A percentile compares a stretch with the other conserved stretches of the same genome.
phyloP scores from a whole-genome alignment of 2,113 vertebrate species.

The Pyrgilauda ruficollis region DNA sequence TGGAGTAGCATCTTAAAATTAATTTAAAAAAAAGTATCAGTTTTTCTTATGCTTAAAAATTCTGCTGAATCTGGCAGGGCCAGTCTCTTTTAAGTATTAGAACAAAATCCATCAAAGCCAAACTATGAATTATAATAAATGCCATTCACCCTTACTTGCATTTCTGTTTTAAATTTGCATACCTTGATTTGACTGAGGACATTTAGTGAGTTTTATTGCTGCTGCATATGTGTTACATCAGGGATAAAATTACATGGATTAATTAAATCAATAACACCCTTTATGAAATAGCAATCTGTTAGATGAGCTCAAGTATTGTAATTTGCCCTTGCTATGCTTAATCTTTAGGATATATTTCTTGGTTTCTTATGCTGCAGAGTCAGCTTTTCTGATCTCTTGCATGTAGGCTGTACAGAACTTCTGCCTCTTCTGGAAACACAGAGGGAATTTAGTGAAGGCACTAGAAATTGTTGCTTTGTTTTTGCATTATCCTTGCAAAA shows the following conservation, averaged over 20 bases:
- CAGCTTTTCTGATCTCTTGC: not conserved
- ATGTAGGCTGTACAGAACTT: not conserved
- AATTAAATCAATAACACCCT: not conserved
- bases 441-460: not conserved
- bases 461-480: not conserved
- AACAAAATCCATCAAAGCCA: not conserved
- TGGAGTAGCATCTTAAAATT: not conserved
- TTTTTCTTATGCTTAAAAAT: not conserved
- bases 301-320: not conserved
- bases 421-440: not conserved
- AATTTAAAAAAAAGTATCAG: too few species aligned
- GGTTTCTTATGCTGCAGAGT: not conserved
- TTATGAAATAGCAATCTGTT: not conserved
- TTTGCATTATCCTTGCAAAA: not conserved
- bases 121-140: not conserved
- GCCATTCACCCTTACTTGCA: not conserved
- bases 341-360: not conserved
- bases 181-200: not conserved
- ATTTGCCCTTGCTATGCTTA: not conserved
- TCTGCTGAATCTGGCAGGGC: not conserved
- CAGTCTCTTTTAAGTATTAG: not conserved
- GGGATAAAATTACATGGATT: not conserved
- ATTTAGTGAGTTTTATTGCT: not conserved
- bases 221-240: not conserved
- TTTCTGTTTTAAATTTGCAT: not conserved